Percentiles rank a stretch among this genome's conserved stretches.
Conservation (phyloP, 2,888 invertebrate species). For the Pediacus dermestoides region DNA sequence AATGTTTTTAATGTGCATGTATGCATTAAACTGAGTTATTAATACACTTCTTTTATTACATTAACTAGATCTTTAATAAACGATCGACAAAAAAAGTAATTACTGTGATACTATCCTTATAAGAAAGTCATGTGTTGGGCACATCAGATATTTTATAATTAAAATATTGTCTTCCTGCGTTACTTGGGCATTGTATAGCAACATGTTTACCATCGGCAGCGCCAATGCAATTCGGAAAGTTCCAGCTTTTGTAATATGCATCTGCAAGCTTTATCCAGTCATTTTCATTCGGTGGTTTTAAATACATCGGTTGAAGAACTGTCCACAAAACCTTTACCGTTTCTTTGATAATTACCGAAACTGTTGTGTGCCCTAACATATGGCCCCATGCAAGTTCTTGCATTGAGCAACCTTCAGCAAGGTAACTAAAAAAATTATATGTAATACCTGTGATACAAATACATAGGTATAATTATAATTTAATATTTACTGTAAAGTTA, state of each 20-base stretch:
- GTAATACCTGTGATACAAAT: too few relatives aligned
- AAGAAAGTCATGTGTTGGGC: too few relatives aligned
- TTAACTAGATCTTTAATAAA: too few relatives aligned
- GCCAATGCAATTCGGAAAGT: slow-evolving; percentile 18
- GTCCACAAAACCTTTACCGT: slow-evolving; percentile 7
- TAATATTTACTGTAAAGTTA: slow-evolving; percentile 10
- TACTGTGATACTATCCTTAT: too few relatives aligned
- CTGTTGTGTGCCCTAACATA: slow-evolving; percentile 11
- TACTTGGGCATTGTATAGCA: slow-evolving; percentile 9
- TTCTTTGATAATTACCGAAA: slow-evolving; percentile 13
- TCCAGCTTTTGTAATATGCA: slow-evolving; percentile 8
- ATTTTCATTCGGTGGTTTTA: not conserved
- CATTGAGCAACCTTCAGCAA: slow-evolving; percentile 16
- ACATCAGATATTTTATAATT: too few relatives aligned
- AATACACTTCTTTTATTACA: too few relatives aligned
- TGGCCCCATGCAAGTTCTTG: slow-evolving; percentile 16
- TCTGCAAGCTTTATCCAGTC: not conserved
- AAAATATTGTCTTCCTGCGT: slow-evolving; percentile 15
- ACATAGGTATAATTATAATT: slow-evolving; percentile 1
- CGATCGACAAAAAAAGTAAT: too few relatives aligned
- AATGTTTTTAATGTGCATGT: too few relatives aligned
- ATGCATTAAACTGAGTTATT: too few relatives aligned
- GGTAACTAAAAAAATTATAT: slow-evolving; percentile 14
- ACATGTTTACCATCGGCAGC: slow-evolving; percentile 18
- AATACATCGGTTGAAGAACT: slow-evolving; percentile 5